Evolutionary conservation across 2,888 invertebrate species (phyloP).

Genomic region (Drosophila mercatorum): DNA sequence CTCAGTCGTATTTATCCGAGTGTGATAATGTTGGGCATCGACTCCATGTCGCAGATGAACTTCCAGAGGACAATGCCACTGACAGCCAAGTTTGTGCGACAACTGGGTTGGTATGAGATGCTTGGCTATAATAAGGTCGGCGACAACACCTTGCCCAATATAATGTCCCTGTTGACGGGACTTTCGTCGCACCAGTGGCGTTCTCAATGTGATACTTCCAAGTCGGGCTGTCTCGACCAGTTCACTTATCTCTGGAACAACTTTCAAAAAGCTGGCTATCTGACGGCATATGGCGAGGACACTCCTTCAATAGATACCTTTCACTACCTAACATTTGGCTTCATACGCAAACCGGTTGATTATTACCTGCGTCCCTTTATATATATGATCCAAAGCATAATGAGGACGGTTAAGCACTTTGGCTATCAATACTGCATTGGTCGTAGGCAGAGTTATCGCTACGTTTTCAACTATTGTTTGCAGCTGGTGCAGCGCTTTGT

Average conservation of each 20-base stretch:
- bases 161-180: constrained; percentile 92
- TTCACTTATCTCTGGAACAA: constrained; percentile 90
- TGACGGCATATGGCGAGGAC: constrained; percentile 92
- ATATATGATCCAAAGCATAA: constrained; percentile 86
- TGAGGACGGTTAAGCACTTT: constrained; percentile 85
- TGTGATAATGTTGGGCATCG: constrained; percentile 90
- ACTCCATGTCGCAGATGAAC: constrained; percentile 87
- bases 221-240: constrained; percentile 87
- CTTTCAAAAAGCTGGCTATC: constrained; percentile 88
- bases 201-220: constrained; percentile 85
- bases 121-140: constrained; percentile 90
- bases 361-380: constrained; percentile 91
- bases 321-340: constrained; percentile 84
- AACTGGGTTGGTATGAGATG: constrained; percentile 88
- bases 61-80: constrained; percentile 89
- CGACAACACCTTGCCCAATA: constrained; percentile 94
- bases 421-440: constrained; percentile 86
- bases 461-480: constrained; percentile 87
- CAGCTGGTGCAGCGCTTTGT: constrained; percentile 88
- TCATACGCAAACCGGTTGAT: constrained; percentile 89
- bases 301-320: constrained; percentile 81
- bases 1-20: constrained; percentile 84
- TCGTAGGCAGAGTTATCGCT: constrained; percentile 86
- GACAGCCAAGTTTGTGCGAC: constrained; percentile 88
- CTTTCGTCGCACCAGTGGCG: constrained; percentile 85